These are phyloP conservation scores for Magallana gigas DNA, from an alignment of 1,140 invertebrate species.

Conservation along the genomic window DNA sequence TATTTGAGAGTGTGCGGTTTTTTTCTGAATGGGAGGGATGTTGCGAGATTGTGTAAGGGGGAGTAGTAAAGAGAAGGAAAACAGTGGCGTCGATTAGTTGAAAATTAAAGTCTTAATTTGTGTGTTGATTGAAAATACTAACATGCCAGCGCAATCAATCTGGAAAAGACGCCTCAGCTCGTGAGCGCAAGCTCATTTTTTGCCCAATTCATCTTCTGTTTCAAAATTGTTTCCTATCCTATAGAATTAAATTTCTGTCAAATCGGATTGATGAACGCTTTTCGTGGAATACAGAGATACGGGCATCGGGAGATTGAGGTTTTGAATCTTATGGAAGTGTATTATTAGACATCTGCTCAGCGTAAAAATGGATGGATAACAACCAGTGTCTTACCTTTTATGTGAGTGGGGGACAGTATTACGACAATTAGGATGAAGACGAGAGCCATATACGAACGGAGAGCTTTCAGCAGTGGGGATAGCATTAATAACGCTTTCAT, in stretches of 20 bases:
- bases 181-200: neutral
- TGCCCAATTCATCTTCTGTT: slow-evolving; percentile 27
- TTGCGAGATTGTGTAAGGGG: neutral
- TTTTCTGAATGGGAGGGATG: neutral
- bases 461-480: slow-evolving; percentile 10
- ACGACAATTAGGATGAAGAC: neutral
- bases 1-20: neutral
- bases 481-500: slow-evolving; percentile 20
- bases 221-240: slow-evolving; percentile 19
- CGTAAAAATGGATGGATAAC: neutral
- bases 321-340: neutral
- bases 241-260: slow-evolving; percentile 34
- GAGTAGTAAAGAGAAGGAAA: neutral
- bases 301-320: neutral
- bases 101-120: slow-evolving; percentile 31
- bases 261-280: neutral
- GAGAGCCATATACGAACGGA: neutral
- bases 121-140: slow-evolving; percentile 26
- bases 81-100: neutral
- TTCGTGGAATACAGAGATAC: neutral
- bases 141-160: neutral
- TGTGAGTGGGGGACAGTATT: neutral
- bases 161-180: neutral
- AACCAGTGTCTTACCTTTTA: neutral
- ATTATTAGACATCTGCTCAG: neutral